Percentiles rank a stretch among this genome's conserved stretches.
These are phyloP conservation scores for Tokudaia muenninki DNA, from an alignment of 2,797 vertebrate species.

Conservation along the genomic window DNA sequence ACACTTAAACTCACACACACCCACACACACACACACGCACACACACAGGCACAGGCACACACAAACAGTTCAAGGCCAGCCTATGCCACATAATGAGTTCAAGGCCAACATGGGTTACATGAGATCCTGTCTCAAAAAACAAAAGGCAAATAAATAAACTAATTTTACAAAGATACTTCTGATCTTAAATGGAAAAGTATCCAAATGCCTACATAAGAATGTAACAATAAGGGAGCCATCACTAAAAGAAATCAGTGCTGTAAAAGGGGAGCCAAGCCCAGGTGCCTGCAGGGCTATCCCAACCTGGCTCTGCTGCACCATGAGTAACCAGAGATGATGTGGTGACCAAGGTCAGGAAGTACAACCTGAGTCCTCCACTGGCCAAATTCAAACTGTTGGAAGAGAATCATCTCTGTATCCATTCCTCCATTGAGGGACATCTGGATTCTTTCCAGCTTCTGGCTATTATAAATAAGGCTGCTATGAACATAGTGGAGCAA, in stretches of 20 bases:
- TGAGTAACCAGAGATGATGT: neutral
- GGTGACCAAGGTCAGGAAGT: no score
- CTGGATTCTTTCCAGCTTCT: no score
- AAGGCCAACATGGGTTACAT: neutral
- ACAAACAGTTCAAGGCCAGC: neutral
- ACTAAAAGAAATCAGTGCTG: neutral
- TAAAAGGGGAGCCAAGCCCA: neutral
- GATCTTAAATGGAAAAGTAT: neutral
- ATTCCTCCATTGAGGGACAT: no score
- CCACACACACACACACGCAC: neutral
- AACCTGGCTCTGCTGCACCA: neutral
- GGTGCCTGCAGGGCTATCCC: rapidly evolving
- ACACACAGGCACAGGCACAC: neutral
- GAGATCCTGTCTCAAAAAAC: neutral
- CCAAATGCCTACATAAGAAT: conserved; percentile 4
- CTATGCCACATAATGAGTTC: neutral
- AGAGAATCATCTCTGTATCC: no score
- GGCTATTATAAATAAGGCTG: no score
- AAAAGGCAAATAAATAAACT: neutral
- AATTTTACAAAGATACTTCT: conserved; percentile 33
- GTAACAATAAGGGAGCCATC: neutral
- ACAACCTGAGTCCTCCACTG: neutral
- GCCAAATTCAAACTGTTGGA: rapidly evolving
- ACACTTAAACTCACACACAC: neutral
- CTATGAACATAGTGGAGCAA: no score